Evolutionary conservation across 2,888 invertebrate species (phyloP), one percentile per base, ranked within the genome.

Genomic region (Harpalus rufipes): DNA sequence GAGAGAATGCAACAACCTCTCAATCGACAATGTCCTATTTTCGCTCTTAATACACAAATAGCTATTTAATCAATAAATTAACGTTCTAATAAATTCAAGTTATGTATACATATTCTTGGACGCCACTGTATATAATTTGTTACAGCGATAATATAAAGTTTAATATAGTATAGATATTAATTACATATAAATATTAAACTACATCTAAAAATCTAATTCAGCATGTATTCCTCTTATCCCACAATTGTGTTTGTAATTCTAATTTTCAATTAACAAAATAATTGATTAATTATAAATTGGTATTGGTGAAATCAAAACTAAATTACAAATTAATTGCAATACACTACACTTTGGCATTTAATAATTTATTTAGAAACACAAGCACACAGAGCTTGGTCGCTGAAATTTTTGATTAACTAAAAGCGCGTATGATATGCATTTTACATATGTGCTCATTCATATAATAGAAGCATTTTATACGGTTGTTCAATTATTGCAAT

Each of bases 221-320:
- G 32, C 5, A 32, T 32, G 32, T 32, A 32, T 32, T 32, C 0
- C 1, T 32, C 32, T 32, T 5, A 32, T 32, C 32, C 32, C 0
- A 32, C 32, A 32, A 32, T 32, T 32, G 5, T 32, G 32, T 32
- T 39, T 39, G 14, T 68, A 68, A 68, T 65, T 65, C 65, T 65
- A 65, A 65, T 39, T 68, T 68, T 32, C 68, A 41, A 68, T 68
- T 68, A 68, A 39, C 32, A n/a, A 39, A 39, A 68, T 68, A 68
- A 68, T 68, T 68, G 32, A 68, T 68, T 39, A 39, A 68, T 68
- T n/a, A 68, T 68, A 63, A 63, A 63, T 63, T 63, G 39, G 39
- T 68, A 68, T 68, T 68, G 68, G 68, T 32, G 7, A 68, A 68
- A 68, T 68, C 68, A 68, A 68, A 63, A 68, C 39, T 39, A 39